Base-by-base conservation (phyloP, 2,113 vertebrate species). In the Anolis sagrei region DNA sequence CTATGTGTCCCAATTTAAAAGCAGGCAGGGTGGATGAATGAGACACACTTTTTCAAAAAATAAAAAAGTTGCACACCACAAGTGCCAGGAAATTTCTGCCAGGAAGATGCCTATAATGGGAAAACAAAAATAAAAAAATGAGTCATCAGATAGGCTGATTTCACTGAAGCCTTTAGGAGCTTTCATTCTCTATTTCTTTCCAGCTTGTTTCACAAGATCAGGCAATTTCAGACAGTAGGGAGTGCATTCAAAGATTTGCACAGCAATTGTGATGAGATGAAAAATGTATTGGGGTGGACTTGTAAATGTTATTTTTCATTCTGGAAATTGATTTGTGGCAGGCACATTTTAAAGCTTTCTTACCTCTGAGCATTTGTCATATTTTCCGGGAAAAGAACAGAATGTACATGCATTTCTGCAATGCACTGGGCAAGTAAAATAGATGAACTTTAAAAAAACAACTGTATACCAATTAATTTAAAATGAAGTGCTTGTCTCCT, bases 161-260 rank as follows among this genome's bases (percentile, higher is more conserved):
- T 89, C 85, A 83, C 2, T 82, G 21, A 91, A 86, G 77, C 76
- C 34, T 48, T 39, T 34, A 89, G 87, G 88, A 5, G 1, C 29
- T 84, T 93, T 90, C 6, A 2, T 14, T 90, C 44, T 76, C 64
- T 68, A 66, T 36, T 82, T 64, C 80, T 88, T 91, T 83, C 66
- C n/a, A 83, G 39, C 25, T 89, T 86, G 78, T 91, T 93, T 91
- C 76, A 83, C 27, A 10, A 14, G 36, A 19, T 75, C 54, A 34
- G 0, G 0, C 16, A 79, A 58, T 36, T 64, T 11, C 51, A 79
- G 34, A 68, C 84, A 58, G 66, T 79, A 85, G 16, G 62, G 29
- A 0, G 0, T 68, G 36, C 19, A 58, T n/a, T 86, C 0, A 0
- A 0, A 19, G n/a, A 66, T 84, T 66, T 32, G 29, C 88, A 34